These are phyloP conservation scores for Rousettus leschenaultii DNA, from an alignment of 2,113 vertebrate species.

Conservation along the genomic window DNA sequence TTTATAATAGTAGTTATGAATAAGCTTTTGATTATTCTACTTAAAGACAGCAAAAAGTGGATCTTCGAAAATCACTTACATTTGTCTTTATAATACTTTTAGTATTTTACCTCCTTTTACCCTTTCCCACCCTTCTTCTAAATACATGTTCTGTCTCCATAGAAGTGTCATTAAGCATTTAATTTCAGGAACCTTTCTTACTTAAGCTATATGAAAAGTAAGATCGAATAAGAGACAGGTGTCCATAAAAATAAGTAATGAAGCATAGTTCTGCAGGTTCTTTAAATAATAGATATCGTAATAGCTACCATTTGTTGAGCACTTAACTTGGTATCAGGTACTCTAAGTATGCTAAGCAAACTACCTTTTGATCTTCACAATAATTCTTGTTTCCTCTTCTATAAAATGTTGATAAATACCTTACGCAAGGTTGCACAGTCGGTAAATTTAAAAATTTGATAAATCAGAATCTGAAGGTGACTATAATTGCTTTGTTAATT, in stretches of 20 bases:
- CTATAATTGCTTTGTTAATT: neutral
- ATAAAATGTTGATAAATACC: neutral
- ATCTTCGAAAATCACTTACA: constrained; percentile 22
- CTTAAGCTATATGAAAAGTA: neutral
- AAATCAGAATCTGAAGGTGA: neutral
- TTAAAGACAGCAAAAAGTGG: constrained; percentile 7
- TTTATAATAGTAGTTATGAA: neutral
- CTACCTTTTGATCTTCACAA: neutral
- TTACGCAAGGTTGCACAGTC: neutral
- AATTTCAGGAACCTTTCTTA: neutral
- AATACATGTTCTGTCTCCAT: neutral
- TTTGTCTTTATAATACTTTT: constrained; percentile 26
- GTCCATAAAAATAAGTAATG: neutral
- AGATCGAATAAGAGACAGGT: neutral
- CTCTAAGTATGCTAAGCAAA: neutral
- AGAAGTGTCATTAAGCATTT: neutral
- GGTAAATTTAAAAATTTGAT: neutral
- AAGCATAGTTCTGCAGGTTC: neutral
- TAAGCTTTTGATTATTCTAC: constrained; percentile 18
- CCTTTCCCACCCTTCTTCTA: neutral
- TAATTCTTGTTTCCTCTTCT: neutral
- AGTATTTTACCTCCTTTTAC: neutral
- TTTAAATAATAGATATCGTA: neutral
- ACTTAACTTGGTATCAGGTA: neutral
- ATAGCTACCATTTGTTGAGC: neutral